A percentile compares a stretch with the other conserved stretches of the same genome.
Conservation (phyloP, 2,888 invertebrate species). For the Falcaria lacertinaria region DNA sequence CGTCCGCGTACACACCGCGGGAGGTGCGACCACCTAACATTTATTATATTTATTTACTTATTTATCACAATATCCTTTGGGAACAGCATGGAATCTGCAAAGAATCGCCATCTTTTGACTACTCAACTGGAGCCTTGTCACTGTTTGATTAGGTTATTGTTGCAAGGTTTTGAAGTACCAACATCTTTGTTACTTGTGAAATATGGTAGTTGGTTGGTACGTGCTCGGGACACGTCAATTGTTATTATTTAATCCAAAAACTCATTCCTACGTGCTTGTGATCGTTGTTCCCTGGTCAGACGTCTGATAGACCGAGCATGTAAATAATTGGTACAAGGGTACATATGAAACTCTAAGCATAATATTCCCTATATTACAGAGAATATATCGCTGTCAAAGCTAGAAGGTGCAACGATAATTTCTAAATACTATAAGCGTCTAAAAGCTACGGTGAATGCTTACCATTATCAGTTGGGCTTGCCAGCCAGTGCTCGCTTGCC, state of each 20-base stretch:
- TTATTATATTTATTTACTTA: slow-evolving; percentile 37
- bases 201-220: not conserved
- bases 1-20: slow-evolving; percentile 56
- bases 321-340: no score
- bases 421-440: no score
- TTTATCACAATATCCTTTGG: slow-evolving; percentile 34
- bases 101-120: slow-evolving; percentile 14
- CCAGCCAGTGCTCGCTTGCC: no score
- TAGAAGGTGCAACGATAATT: no score
- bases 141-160: slow-evolving; percentile 4
- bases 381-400: no score
- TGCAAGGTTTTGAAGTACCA: not conserved
- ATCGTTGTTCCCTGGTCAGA: no score
- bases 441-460: no score
- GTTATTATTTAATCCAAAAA: not conserved
- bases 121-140: slow-evolving; percentile 14
- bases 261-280: not conserved
- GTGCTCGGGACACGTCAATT: not conserved
- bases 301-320: no score
- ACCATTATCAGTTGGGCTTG: no score
- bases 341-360: no score
- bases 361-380: no score
- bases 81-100: slow-evolving; percentile 29
- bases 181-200: not conserved
- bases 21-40: slow-evolving; percentile 37